Conservation (phyloP, 2,113 vertebrate genomes). For the Scolopax mira region DNA sequence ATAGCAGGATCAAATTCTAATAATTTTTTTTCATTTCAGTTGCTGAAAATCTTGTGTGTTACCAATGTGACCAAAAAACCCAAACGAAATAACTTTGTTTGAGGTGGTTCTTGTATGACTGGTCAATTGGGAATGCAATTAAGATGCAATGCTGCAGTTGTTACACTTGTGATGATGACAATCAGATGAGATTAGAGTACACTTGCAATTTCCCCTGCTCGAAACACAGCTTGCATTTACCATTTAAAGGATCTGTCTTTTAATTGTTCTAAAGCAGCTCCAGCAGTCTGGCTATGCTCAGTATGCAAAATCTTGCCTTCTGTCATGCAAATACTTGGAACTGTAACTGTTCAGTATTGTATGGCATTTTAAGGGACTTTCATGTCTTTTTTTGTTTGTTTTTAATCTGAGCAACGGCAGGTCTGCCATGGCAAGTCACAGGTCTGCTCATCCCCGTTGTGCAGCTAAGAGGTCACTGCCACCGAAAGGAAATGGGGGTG, state of each 20-base stretch:
- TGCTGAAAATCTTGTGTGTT: neutral
- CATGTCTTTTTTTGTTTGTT: no score
- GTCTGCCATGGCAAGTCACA: neutral
- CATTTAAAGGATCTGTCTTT: neutral
- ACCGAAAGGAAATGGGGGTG: neutral
- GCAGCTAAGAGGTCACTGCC: neutral
- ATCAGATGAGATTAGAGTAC: neutral
- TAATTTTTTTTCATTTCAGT: neutral
- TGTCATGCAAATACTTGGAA: neutral
- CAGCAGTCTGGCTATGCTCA: neutral
- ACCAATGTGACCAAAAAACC: neutral
- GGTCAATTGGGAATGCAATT: slow-evolving; percentile 10
- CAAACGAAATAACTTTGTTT: slow-evolving; percentile 11
- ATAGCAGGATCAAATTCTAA: neutral
- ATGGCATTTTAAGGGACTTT: neutral
- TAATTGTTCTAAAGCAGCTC: neutral
- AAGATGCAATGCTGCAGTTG: neutral
- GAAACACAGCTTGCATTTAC: neutral
- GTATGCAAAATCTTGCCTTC: neutral
- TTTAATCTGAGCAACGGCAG: neutral
- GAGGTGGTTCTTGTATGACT: neutral
- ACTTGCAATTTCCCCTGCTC: neutral
- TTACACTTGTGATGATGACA: neutral
- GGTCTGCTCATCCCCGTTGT: neutral
- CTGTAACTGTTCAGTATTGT: neutral